Percentiles rank a stretch among this genome's conserved stretches.
Conservation (phyloP, 2,888 invertebrate genomes). For the Prionchulus punctatus region DNA sequence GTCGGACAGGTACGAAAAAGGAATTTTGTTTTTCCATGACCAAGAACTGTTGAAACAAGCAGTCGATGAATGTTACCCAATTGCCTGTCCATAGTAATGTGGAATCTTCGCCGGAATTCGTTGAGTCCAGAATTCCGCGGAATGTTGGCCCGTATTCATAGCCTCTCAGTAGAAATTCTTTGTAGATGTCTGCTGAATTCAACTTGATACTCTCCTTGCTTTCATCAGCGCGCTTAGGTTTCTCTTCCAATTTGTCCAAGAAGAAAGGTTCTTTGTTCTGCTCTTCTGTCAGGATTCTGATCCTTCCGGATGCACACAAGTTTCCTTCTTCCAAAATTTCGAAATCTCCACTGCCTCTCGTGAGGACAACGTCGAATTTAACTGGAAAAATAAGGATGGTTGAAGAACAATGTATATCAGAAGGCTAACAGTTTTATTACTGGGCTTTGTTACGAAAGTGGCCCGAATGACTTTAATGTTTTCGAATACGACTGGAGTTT, state of each 20-base stretch:
- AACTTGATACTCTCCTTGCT: slow-evolving; percentile 19
- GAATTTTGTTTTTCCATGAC: slow-evolving; percentile 31
- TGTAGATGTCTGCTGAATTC: slow-evolving; percentile 30
- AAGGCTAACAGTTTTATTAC: slow-evolving; percentile 26
- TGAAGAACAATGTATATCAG: too few relatives aligned
- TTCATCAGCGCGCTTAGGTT: background rate
- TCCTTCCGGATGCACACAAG: slow-evolving; percentile 26
- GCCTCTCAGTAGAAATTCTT: slow-evolving; percentile 26
- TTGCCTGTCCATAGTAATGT: slow-evolving; percentile 60
- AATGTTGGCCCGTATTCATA: slow-evolving; percentile 31
- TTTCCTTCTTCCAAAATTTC: slow-evolving; percentile 28
- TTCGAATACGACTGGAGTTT: slow-evolving; percentile 68
- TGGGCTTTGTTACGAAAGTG: slow-evolving; percentile 73
- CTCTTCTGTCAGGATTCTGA: slow-evolving; percentile 27
- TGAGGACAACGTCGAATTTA: slow-evolving; percentile 13
- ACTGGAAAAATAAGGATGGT: too few relatives aligned
- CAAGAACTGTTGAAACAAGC: slow-evolving; percentile 62
- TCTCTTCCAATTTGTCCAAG: slow-evolving; percentile 20
- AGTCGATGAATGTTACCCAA: slow-evolving; percentile 84
- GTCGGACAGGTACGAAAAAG: slow-evolving; percentile 38
- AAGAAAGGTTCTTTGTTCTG: slow-evolving; percentile 21
- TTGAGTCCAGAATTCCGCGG: slow-evolving; percentile 29
- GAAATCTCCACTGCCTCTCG: slow-evolving; percentile 28
- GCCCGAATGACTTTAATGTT: slow-evolving; percentile 74
- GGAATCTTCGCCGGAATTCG: slow-evolving; percentile 31